Evolutionary conservation across 2,797 vertebrate genomes (phyloP), one percentile per base, ranked within the genome.

Genomic region (Sorex maritimensis): DNA sequence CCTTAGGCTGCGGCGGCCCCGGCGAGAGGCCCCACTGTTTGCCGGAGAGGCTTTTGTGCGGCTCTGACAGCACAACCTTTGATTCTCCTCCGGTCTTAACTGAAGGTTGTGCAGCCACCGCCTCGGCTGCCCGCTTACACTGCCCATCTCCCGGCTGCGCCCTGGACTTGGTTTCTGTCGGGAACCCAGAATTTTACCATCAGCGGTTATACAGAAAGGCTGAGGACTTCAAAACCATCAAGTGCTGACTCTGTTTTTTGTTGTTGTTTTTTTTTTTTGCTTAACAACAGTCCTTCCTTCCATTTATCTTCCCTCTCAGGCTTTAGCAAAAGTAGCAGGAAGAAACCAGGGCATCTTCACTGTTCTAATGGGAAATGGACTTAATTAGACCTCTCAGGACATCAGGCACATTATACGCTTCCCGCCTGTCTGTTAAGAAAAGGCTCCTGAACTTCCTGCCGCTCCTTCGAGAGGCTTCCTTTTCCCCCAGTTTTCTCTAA

Each of bases 191-290:
- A 72, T 82, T 88, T 90, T 82, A 72, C 9, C 30, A 63, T 71
- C 81, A 73, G 69, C 5, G 69, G 49, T 30, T 55, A 81, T 3
- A 21, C 7, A 81, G 49, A 87, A 92, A 83, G 46, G 26, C 84
- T 6, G 4, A 86, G 69, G 68, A 69, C 10, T 83, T 81, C 84
- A 65, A 91, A 94, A 89, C 61, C 24, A 86, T 46, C 67, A 67
- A 38, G 19, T 63, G 73, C 41, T 73, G 69, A 73, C 46, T 87
- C 69, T 17, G 21, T n/a, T 21, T 19, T 19, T 65, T 5, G 8
- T 9, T 19, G 2, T 23, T 65, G 4, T 65, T 65, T 24, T 65
- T 67, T 67, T 67, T 67, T 67, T 73, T 67, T 63, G 52, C 28
- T 52, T 46, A 34, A 30, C 49, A 80, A 74, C 38, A 91, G 46